Base-by-base conservation (phyloP, 35 echinoderm and acorn worm genomes). In the Acanthaster planci region DNA sequence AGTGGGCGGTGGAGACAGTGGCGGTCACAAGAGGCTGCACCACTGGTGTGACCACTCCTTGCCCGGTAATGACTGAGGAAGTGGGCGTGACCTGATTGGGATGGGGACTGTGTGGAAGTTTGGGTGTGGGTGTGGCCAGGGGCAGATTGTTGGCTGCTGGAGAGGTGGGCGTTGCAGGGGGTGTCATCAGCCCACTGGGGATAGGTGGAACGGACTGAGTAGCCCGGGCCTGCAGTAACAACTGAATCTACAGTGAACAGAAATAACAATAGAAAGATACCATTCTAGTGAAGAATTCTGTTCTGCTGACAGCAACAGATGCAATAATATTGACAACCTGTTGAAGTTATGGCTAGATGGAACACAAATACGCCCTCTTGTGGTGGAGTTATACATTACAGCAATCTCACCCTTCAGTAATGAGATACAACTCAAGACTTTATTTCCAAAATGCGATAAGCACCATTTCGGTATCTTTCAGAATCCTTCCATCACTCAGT, bases 101-200 rank as follows among this genome's bases (percentile, higher is more conserved):
- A 59, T 84, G 21, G 82, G 56, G 21, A 37, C 14, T 15, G 42
- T 50, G 35, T 47, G 2, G 18, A 27, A 23, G 68, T 22, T 78
- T 68, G 16, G 29, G 39, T 27, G 23, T 54, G 14, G 40, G 29
- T 56, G 40, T 78, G 8, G 86, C 17, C 21, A n/a, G 42, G n/a
- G 52, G 26, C 56, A 38, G 78, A 53, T 37, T 80, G 44, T 36
- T 31, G 14, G 76, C 7, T n/a, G 50, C 17, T 14, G 9, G 19
- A 29, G 81, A 88, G 42, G 86, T 86, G 32, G 86, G 82, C 12
- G 86, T 92, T 37, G 83, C 86, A 57, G 90, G 94, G 37, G 94
- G 90, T 15, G 90, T 82, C 23, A 93, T 67, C 15, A 92, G 37
- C 17, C 82, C 86, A 39, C 82, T 42, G 5, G 94, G 84, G 7